phyloP scores from a whole-genome alignment of 2,888 invertebrate genomes.

The Hypercompe scribonia region DNA sequence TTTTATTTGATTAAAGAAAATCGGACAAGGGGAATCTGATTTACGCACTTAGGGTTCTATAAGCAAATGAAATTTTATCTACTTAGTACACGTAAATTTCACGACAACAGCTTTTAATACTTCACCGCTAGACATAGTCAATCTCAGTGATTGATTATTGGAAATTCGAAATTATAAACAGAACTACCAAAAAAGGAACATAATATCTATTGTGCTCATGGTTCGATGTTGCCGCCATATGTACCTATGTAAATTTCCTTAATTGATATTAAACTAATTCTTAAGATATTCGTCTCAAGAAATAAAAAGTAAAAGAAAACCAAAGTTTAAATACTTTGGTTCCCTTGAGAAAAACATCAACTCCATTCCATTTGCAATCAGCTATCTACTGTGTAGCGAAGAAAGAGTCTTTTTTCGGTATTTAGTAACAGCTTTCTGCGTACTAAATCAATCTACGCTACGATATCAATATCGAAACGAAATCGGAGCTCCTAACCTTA shows the following conservation, averaged over 20 bases:
- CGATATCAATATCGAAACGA: conserved; percentile 7
- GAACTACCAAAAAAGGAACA: no score
- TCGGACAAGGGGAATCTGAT: no score
- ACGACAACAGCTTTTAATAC: no score
- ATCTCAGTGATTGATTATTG: no score
- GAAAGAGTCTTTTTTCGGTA: background rate
- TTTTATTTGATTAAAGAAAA: background rate
- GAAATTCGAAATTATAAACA: no score
- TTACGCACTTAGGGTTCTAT: background rate
- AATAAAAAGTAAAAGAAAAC: background rate
- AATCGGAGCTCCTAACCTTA: background rate
- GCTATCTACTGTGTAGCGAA: background rate
- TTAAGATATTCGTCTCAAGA: background rate
- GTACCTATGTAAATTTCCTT: background rate
- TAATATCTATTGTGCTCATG: no score
- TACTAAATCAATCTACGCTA: conserved; percentile 11
- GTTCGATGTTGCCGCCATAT: no score
- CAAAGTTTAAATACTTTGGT: background rate
- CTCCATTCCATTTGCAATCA: background rate
- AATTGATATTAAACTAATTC: background rate
- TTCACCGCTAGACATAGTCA: no score
- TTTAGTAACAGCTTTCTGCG: background rate
- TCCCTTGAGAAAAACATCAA: background rate
- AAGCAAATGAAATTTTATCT: background rate
- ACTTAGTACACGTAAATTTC: no score